A percentile compares a stretch with the other conserved stretches of the same genome.
phyloP scores from a whole-genome alignment of 2,888 invertebrate species.

The Microctonus aethiopoides region DNA sequence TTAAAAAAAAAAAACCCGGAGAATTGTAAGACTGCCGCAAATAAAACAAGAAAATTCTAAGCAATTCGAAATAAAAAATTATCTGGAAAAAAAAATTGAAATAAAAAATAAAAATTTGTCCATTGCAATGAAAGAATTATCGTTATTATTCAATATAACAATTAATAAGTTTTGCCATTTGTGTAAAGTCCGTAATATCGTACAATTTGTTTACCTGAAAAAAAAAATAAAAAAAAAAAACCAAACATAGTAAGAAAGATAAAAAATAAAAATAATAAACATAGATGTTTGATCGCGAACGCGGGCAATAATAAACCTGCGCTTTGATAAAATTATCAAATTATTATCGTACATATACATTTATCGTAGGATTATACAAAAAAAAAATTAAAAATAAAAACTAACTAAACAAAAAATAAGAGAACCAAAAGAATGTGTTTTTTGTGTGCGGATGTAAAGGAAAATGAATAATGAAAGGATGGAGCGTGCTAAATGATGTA shows the following conservation, averaged over 20 bases:
- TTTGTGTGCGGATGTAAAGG: not conserved
- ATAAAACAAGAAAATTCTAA: constrained; percentile 11
- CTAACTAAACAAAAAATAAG: not conserved
- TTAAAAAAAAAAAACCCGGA: constrained; percentile 23
- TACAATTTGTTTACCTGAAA: constrained; percentile 14
- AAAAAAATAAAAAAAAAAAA: not conserved
- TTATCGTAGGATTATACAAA: constrained; percentile 22
- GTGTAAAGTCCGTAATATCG: not conserved
- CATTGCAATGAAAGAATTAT: not conserved
- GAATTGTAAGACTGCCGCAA: constrained; percentile 33
- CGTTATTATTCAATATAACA: not conserved
- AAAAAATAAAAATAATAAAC: not conserved
- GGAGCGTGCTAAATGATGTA: not conserved
- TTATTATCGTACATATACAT: not conserved
- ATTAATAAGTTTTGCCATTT: not conserved
- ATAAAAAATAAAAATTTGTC: not conserved
- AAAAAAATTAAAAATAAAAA: constrained; percentile 15
- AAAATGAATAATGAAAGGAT: not conserved
- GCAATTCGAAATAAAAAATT: not conserved
- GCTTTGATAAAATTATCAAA: not conserved
- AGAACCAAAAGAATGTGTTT: not conserved
- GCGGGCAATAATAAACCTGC: not conserved
- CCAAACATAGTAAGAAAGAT: not conserved
- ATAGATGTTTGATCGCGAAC: not conserved
- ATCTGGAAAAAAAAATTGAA: not conserved